Evolutionary conservation across 1,140 invertebrate genomes (phyloP).

Genomic region (Spodoptera frugiperda): DNA sequence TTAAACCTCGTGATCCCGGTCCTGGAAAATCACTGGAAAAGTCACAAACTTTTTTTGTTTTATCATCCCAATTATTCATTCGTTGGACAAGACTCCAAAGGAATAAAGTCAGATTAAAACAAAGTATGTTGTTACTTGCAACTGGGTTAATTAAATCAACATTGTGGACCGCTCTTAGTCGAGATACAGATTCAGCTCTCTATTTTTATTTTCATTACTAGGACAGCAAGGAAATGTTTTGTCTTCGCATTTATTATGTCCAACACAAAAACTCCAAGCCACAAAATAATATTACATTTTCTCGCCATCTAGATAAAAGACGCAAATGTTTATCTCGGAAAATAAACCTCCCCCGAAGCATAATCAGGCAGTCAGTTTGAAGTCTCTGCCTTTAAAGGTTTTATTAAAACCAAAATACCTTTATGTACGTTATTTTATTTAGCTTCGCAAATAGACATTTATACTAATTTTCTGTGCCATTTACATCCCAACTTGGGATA

Average conservation of each 20-base stretch:
- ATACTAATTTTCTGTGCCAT: background rate
- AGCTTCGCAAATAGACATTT: background rate
- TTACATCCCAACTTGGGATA: background rate
- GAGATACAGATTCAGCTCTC: background rate
- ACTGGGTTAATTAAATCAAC: constrained; percentile 24
- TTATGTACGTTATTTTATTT: constrained; percentile 1
- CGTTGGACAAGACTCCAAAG: no score
- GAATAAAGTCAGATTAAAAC: constrained; percentile 1
- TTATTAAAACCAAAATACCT: background rate
- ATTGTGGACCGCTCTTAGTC: constrained; percentile 9
- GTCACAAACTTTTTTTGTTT: no score
- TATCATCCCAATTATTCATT: no score
- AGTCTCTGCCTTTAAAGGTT: background rate
- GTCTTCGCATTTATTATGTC: constrained; percentile 34
- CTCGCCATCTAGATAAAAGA: constrained; percentile 30
- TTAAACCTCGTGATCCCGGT: no score
- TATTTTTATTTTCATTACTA: constrained; percentile 14
- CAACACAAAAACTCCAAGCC: constrained; percentile 16
- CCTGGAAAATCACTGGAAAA: no score
- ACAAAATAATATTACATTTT: constrained; percentile 26
- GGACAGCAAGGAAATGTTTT: constrained; percentile 31
- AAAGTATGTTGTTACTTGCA: constrained; percentile 7
- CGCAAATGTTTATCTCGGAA: constrained; percentile 26
- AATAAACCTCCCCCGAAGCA: constrained; percentile 18
- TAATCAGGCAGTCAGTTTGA: constrained; percentile 12